A percentile compares a stretch with the other conserved stretches of the same genome.
Evolutionary conservation across 2,113 vertebrate species (phyloP).

Genomic region (Aptenodytes forsteri): DNA sequence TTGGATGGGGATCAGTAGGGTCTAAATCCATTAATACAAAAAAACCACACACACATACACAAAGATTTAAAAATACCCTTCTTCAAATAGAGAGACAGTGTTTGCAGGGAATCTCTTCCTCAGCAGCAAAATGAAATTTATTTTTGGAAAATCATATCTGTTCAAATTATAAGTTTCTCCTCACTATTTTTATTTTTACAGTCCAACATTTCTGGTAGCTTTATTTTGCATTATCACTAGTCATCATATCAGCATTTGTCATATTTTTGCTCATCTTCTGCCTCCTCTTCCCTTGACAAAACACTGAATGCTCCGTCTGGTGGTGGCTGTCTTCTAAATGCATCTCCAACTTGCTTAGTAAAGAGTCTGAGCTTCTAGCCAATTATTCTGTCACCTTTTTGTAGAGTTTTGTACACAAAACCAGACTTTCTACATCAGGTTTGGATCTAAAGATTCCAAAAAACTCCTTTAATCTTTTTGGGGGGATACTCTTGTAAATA

Average conservation of each 20-base stretch:
- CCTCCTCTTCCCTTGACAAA: not conserved
- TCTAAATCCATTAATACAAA: not conserved
- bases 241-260: not conserved
- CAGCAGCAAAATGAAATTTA: not conserved
- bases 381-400: not conserved
- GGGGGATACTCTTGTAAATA: not conserved
- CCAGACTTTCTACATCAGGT: not conserved
- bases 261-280: not conserved
- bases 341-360: not conserved
- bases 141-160: not conserved
- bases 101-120: not conserved
- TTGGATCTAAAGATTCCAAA: not conserved
- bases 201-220: not conserved
- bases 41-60: too few species aligned
- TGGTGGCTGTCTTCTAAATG: not conserved
- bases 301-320: not conserved
- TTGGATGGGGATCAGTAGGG: not conserved
- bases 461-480: not conserved
- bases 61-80: not conserved
- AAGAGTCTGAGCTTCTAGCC: not conserved
- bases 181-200: not conserved
- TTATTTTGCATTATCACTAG: not conserved
- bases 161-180: not conserved
- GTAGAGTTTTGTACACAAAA: not conserved
- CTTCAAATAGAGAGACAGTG: not conserved